phyloP scores from a whole-genome alignment of 2,888 invertebrate species.

The Aphidius colemani region DNA sequence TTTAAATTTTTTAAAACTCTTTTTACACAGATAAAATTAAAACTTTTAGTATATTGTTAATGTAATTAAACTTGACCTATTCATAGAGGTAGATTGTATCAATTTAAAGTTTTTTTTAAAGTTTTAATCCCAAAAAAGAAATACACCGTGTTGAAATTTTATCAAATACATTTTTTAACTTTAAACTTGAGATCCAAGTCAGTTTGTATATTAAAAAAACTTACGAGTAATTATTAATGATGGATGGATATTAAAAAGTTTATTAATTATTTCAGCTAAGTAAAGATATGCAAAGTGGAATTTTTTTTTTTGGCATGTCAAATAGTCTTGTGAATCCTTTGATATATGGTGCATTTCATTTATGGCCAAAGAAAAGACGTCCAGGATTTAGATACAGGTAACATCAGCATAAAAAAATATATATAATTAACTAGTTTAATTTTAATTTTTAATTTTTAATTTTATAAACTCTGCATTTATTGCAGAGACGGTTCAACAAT shows the following conservation, averaged over 20 bases:
- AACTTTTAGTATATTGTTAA: no score
- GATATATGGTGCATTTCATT: conserved; percentile 87
- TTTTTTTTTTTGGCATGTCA: conserved; percentile 86
- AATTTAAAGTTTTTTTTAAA: no score
- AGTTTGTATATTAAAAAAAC: no score
- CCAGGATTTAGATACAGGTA: conserved; percentile 15
- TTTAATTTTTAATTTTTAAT: conserved; percentile 30
- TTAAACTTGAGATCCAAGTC: no score
- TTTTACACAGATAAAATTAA: no score
- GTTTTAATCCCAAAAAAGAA: no score
- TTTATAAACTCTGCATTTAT: conserved; percentile 31
- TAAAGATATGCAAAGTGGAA: conserved; percentile 72
- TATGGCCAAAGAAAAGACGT: conserved; percentile 68
- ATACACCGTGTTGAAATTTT: neutral
- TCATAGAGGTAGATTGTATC: neutral
- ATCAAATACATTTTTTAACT: neutral
- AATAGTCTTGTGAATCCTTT: conserved; percentile 85
- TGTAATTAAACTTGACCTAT: neutral
- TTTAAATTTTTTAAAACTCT: no score
- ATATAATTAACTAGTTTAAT: neutral
- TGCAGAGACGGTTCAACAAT: conserved; percentile 47
- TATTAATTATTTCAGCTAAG: conserved; percentile 63
- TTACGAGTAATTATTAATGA: no score
- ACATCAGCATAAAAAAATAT: conserved; percentile 45
- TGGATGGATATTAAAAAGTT: neutral